A percentile compares a stretch with the other conserved stretches of the same genome.
phyloP scores from a whole-genome alignment of 2,113 vertebrate species.

The Scomber colias region DNA sequence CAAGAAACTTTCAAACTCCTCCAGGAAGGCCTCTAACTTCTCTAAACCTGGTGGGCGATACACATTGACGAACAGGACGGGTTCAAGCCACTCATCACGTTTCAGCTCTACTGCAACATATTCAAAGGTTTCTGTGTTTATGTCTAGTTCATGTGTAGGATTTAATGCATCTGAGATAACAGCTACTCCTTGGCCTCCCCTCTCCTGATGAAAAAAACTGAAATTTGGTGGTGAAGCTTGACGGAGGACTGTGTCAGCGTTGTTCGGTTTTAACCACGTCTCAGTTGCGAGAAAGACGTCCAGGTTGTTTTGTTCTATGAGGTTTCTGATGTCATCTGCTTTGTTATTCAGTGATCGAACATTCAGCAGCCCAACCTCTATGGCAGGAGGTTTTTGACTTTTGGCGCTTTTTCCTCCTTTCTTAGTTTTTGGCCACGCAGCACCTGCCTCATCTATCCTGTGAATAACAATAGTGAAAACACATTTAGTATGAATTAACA shows the following conservation, averaged over 20 bases:
- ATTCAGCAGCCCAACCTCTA: background rate
- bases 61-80: too few relatives aligned
- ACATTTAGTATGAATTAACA: too few relatives aligned
- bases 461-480: too few relatives aligned
- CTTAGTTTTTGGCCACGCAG: too few relatives aligned
- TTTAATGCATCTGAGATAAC: too few relatives aligned
- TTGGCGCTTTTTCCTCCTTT: too few relatives aligned
- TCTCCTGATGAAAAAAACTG: background rate
- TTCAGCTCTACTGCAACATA: background rate
- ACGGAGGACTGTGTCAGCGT: fast-evolving
- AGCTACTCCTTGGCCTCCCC: background rate
- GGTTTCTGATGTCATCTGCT: fast-evolving
- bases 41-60: too few relatives aligned
- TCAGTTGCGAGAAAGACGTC: background rate
- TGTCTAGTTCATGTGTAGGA: too few relatives aligned
- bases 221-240: background rate
- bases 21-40: too few relatives aligned
- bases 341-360: background rate
- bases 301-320: background rate
- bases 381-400: too few relatives aligned
- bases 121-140: background rate
- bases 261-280: background rate
- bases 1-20: too few relatives aligned
- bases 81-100: background rate
- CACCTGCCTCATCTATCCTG: too few relatives aligned